Conservation (phyloP, 2,797 vertebrate species). For the Catostomus latipinnis region DNA sequence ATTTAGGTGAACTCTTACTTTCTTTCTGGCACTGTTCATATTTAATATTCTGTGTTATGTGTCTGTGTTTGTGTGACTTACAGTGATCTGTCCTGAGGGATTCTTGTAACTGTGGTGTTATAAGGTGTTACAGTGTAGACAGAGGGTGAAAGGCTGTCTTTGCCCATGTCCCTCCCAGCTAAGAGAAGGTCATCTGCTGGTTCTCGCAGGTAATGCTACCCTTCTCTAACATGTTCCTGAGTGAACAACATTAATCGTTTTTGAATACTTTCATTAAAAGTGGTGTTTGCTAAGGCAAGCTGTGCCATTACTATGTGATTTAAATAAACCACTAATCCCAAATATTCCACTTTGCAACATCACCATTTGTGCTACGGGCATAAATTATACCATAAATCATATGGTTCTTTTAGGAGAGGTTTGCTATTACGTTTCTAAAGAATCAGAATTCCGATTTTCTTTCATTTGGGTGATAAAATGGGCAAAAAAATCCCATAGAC, state of each 20-base stretch:
- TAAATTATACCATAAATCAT: background rate
- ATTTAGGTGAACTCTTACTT: background rate
- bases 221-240: background rate
- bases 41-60: conserved; percentile 13
- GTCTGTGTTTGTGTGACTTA: conserved; percentile 45
- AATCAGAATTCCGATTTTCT: background rate
- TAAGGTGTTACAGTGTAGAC: conserved; percentile 51
- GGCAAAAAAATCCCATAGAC: background rate
- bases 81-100: conserved; percentile 62
- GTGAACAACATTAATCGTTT: background rate
- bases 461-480: background rate
- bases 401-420: background rate
- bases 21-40: background rate
- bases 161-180: conserved; percentile 76
- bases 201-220: conserved; percentile 76
- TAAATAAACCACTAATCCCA: background rate
- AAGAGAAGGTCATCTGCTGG: conserved; percentile 73
- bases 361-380: background rate
- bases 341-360: background rate
- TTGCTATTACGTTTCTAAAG: too few species aligned
- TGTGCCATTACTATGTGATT: background rate
- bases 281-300: background rate
- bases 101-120: conserved; percentile 55
- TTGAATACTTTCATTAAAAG: background rate
- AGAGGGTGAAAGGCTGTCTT: conserved; percentile 53